phyloP scores from a whole-genome alignment of 2,888 invertebrate genomes.

The Leuctra nigra region DNA sequence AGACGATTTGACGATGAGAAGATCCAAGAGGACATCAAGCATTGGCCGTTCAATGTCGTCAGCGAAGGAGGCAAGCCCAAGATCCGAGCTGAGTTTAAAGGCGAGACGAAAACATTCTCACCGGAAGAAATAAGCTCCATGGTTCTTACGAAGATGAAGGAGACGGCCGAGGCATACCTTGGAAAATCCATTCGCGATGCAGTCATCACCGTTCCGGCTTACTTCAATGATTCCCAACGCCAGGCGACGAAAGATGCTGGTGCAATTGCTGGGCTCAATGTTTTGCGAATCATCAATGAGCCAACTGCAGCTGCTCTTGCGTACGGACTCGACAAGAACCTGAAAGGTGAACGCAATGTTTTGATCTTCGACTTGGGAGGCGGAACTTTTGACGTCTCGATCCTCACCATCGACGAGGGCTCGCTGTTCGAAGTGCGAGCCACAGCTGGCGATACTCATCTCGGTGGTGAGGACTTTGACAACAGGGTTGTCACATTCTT shows the following conservation, averaged over 20 bases:
- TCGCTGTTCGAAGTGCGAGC: conserved; percentile 71
- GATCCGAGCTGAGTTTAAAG: conserved; percentile 43
- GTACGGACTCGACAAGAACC: conserved; percentile 48
- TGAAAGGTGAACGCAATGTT: too few species aligned
- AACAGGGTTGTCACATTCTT: conserved; percentile 73
- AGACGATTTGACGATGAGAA: conserved; percentile 68
- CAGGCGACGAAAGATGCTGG: too few species aligned
- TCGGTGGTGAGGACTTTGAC: conserved; percentile 75
- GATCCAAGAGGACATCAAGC: conserved; percentile 74
- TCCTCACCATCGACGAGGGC: too few species aligned
- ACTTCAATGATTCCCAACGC: too few species aligned
- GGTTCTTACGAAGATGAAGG: conserved; percentile 89
- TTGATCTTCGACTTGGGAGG: too few species aligned
- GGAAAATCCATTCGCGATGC: conserved; percentile 80
- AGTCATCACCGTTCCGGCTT: conserved; percentile 84
- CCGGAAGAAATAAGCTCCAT: conserved; percentile 90
- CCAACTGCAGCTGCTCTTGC: conserved; percentile 62
- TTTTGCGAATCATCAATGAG: conserved; percentile 85
- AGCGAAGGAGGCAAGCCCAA: conserved; percentile 64
- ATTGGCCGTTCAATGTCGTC: conserved; percentile 74
- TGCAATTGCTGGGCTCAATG: too few species aligned
- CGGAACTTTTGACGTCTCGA: too few species aligned
- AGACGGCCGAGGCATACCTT: too few species aligned
- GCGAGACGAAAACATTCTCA: conserved; percentile 64
- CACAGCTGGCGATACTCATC: conserved; percentile 75